A percentile compares a stretch with the other conserved stretches of the same genome.
Evolutionary conservation across 2,888 invertebrate species (phyloP).

Genomic region (Subacronicta megacephala): DNA sequence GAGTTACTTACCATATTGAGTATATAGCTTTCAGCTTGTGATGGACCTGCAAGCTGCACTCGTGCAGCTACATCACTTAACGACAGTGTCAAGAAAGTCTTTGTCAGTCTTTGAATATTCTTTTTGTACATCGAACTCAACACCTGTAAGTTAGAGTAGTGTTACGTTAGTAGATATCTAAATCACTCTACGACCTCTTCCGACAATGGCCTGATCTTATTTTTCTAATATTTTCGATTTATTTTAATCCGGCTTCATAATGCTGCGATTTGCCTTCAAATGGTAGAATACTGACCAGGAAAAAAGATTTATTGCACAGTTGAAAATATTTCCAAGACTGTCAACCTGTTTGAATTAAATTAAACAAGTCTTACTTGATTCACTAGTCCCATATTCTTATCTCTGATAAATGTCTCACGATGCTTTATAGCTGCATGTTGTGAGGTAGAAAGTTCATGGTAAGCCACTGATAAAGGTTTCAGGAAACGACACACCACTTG

Average conservation of each 20-base stretch:
- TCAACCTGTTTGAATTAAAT: neutral
- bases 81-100: conserved; percentile 97
- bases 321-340: neutral
- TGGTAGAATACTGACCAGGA: neutral
- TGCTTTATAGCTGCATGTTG: conserved; percentile 95
- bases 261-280: no score
- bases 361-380: conserved; percentile 89
- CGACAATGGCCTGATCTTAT: no score
- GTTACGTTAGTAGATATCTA: no score
- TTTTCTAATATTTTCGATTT: no score
- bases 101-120: conserved; percentile 98
- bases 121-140: conserved; percentile 97
- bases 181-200: no score
- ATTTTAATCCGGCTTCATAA: no score
- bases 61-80: conserved; percentile 96
- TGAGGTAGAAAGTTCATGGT: conserved; percentile 96
- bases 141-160: conserved; percentile 88
- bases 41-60: conserved; percentile 95
- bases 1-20: conserved; percentile 95
- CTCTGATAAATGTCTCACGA: conserved; percentile 94
- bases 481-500: conserved; percentile 96
- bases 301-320: neutral
- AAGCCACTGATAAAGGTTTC: conserved; percentile 95
- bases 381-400: conserved; percentile 94
- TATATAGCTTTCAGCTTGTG: conserved; percentile 97